Evolutionary conservation across 2,888 invertebrate genomes (phyloP), one percentile per base, ranked within the genome.

Genomic region (Cordilura impudica): DNA sequence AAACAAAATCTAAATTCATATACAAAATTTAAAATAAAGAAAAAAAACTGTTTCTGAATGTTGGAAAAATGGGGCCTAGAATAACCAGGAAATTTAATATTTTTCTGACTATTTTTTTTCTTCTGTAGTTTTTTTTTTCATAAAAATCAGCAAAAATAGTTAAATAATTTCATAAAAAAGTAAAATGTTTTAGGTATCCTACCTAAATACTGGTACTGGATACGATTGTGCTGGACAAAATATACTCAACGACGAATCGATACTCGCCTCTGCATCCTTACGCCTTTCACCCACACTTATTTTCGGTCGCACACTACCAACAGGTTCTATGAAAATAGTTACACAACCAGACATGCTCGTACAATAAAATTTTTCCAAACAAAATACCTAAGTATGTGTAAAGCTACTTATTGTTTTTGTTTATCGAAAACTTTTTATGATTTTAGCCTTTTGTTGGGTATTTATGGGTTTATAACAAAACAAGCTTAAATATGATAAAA

Each of bases 211-310:
- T 45, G 93, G 93, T 69, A 92, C 91, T 58, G 93, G 94, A 89
- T 92, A 94, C 82, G 94, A 94, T 91, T 95, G 94, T 81, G 94
- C 94, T 86, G 94, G 94, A 89, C 94, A 95, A 87, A 94, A 91
- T 81, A 94, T 90, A 73, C 93, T 93, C 87, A 95, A 91, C 84
- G 92, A 91, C 0, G 84, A 81, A 14, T 75, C 65, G 2, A 86
- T 39, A 1, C 71, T 81, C 5, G 87, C 85, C 73, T 88, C 89
- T 84, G 93, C 93, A 84, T 92, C 92, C 82, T 91, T 92, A 85
- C 91, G 91, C 88, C 94, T 92, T 87, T 93, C 93, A 80, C 93
- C 93, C 88, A 88, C 81, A 81, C 87, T 88, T 77, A 91, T 91
- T 86, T 91, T 91, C 6, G 91, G 91, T 63, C 89, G 84, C 73